Conservation (phyloP, 2,113 vertebrate genomes). For the Solea solea region DNA sequence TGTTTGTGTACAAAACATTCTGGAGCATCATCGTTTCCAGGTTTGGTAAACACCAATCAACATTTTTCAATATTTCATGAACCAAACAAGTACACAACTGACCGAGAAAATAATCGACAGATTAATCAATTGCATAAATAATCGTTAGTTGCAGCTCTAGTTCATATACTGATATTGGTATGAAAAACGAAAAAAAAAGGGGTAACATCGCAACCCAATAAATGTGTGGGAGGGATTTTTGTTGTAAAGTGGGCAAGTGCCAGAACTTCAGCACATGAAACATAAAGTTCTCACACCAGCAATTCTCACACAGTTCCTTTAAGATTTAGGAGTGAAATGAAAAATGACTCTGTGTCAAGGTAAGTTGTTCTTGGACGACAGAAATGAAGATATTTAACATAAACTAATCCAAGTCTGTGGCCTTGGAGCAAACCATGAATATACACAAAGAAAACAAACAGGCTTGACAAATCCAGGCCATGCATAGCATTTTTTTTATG, state of each 20-base stretch:
- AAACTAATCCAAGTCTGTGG: constrained; percentile 16
- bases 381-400: constrained; percentile 7
- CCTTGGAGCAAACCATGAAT: constrained; percentile 30
- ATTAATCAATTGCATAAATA: no score
- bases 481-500: constrained; percentile 23
- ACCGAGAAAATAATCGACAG: no score
- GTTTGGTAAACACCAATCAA: no score
- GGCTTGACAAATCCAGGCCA: not conserved
- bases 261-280: not conserved
- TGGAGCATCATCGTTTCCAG: no score
- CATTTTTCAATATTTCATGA: no score
- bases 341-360: constrained; percentile 10
- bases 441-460: constrained; percentile 23
- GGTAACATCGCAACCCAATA: not conserved
- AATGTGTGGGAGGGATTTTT: not conserved
- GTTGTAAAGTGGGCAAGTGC: not conserved
- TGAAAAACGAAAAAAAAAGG: no score
- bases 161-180: no score
- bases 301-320: constrained; percentile 1
- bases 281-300: not conserved
- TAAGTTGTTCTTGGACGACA: constrained; percentile 6
- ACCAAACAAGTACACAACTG: no score
- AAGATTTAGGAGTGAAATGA: constrained; percentile 17
- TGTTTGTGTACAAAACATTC: no score
- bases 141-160: no score